Evolutionary conservation across 1,140 invertebrate genomes (phyloP), one percentile per base, ranked within the genome.

Genomic region (Heliconius congener): DNA sequence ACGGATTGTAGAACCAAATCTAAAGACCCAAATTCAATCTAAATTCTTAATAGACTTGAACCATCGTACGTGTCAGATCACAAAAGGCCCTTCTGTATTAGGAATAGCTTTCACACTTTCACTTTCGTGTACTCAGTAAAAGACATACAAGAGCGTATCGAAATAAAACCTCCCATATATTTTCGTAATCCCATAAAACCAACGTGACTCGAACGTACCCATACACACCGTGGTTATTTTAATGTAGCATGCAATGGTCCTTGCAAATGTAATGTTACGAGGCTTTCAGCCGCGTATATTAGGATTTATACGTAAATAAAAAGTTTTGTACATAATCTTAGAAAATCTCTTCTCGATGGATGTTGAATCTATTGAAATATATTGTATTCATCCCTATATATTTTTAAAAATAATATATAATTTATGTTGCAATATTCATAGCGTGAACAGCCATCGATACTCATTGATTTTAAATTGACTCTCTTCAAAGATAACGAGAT

Each of bases 121-220:
- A 2, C 66, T 39, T 71, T 72, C 55, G 11, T 77, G 30, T 76
- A 71, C 42, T 39, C 76, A 72, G 76, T 55, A 55, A 50, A 71
- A 71, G 42, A 71, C 23, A 77, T 52, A 77, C 27, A 71, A 77
- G 66, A 30, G 70, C 70, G 76, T 46, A 60, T 42, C 60, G 76
- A 77, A 77, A 77, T 77, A 77, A 77, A 77, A 77, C 70, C 50
- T 57, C 70, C 34, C 76, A 77, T 77, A 77, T 77, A 77, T 77
- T 77, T 77, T 72, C 76, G 76, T 77, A 77, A 77, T 77, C 76
- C 76, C 76, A 77, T 77, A 77, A 77, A 77, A 55, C 76, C 76
- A n/a, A 78, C 72, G 71, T 78, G 72, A 78, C 71, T 78, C 13
- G 60, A 66, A 66, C 4, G 60, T 66, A 74, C 23, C 52, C 39